phyloP scores from a whole-genome alignment of 2,113 vertebrate genomes.

The Clupea harengus region DNA sequence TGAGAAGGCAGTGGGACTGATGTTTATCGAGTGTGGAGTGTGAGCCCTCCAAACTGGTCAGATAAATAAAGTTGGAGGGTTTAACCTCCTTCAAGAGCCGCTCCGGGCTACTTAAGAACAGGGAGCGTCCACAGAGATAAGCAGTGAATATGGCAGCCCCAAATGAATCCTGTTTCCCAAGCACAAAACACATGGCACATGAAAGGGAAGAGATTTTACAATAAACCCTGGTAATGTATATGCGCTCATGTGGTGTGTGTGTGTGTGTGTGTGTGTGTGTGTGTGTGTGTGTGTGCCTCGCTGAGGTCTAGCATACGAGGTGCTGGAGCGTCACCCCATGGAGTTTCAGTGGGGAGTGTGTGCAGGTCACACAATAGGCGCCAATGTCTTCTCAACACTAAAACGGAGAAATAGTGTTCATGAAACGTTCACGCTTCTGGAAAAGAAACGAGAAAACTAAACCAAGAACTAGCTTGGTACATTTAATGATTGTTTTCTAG shows the following conservation, averaged over 20 bases:
- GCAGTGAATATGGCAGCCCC: slow-evolving; percentile 38
- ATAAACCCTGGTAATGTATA: not conserved
- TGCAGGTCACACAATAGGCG: not conserved
- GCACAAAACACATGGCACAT: slow-evolving; percentile 21
- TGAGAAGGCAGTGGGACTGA: slow-evolving; percentile 27
- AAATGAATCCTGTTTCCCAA: slow-evolving; percentile 38
- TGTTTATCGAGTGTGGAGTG: slow-evolving; percentile 49
- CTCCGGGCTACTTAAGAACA: slow-evolving; percentile 29
- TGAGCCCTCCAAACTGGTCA: slow-evolving; percentile 61
- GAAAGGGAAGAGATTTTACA: slow-evolving; percentile 5
- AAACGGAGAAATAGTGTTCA: too few relatives aligned
- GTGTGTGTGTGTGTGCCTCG: too few relatives aligned
- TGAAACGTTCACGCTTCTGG: not conserved
- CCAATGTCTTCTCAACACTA: too few relatives aligned
- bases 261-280: too few relatives aligned
- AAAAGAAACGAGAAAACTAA: not conserved
- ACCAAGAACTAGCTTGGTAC: not conserved
- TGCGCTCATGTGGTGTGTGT: too few relatives aligned
- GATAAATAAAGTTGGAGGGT: slow-evolving; percentile 63
- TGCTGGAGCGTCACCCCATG: not conserved
- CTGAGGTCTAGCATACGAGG: not conserved
- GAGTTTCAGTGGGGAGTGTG: not conserved
- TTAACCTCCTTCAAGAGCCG: slow-evolving; percentile 58
- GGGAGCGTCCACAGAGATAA: slow-evolving; percentile 35
- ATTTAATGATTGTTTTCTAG: not conserved